Evolutionary conservation across 2,888 invertebrate genomes (phyloP).

Genomic region (Metellina segmentata): DNA sequence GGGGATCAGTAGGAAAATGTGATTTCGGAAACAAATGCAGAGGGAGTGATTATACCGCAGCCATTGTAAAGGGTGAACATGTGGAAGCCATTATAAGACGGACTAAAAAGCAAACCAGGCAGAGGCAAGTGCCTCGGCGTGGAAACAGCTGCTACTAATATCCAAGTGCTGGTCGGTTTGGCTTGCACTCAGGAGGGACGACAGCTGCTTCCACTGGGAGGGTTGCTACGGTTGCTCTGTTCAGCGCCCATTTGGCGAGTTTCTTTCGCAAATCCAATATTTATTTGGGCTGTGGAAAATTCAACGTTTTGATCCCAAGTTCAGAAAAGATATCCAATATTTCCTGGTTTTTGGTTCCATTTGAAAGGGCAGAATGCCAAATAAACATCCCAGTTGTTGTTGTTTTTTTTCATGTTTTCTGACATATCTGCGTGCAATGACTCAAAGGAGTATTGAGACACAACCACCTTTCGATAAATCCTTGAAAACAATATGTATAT

Average conservation of each 20-base stretch:
- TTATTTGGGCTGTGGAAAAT: no score
- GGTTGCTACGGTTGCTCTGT: constrained; percentile 7
- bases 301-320: no score
- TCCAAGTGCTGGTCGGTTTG: constrained; percentile 71
- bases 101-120: constrained; percentile 58
- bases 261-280: no score
- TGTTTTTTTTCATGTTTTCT: no score
- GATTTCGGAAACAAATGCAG: background rate
- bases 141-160: constrained; percentile 67
- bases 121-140: constrained; percentile 58
- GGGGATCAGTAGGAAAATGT: background rate
- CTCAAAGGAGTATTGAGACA: no score
- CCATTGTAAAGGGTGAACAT: constrained; percentile 68
- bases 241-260: constrained; percentile 31
- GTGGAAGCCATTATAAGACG: constrained; percentile 74
- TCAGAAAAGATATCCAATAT: no score
- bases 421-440: no score
- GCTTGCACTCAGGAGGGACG: constrained; percentile 71
- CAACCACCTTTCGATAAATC: no score
- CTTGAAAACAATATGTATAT: no score
- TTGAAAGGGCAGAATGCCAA: no score
- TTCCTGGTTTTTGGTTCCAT: no score
- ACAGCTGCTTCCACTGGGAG: constrained; percentile 63
- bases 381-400: no score
- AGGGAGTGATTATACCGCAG: constrained; percentile 62